These are phyloP conservation scores for Anguilla obscura DNA, from an alignment of 2,797 vertebrate genomes.

Conservation along the genomic window DNA sequence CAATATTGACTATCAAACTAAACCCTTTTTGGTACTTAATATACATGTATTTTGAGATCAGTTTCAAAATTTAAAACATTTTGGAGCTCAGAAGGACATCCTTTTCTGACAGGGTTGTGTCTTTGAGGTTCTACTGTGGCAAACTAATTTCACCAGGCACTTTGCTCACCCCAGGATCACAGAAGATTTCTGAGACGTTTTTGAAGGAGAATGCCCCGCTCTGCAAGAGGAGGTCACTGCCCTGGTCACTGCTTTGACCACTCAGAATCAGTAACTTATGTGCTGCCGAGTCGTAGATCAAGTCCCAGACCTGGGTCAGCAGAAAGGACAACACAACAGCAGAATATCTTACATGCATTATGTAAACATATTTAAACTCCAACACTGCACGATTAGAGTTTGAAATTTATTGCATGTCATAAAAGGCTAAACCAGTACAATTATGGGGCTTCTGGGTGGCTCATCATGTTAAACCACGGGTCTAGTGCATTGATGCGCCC, in stretches of 20 bases:
- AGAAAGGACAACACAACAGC: constrained; percentile 34
- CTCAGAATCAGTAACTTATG: constrained; percentile 93
- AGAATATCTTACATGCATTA: background rate
- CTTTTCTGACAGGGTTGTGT: background rate
- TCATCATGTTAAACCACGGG: background rate
- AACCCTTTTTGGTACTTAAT: background rate
- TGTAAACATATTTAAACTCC: background rate
- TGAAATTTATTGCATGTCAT: background rate
- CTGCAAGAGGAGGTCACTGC: constrained; percentile 92
- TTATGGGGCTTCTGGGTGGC: background rate
- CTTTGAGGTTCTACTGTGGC: background rate
- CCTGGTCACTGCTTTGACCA: constrained; percentile 89
- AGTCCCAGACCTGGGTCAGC: constrained; percentile 81
- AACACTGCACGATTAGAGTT: background rate
- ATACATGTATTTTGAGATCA: background rate
- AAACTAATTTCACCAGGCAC: background rate
- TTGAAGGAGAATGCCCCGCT: constrained; percentile 85
- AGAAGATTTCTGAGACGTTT: constrained; percentile 81
- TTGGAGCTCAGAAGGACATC: background rate
- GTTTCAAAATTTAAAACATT: background rate
- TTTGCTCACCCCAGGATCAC: constrained; percentile 81
- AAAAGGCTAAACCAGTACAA: background rate
- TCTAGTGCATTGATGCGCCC: background rate
- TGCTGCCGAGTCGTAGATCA: constrained; percentile 84
- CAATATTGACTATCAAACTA: no score